Percentiles rank a stretch among this genome's conserved stretches.
phyloP scores from a whole-genome alignment of 2,113 vertebrate species.

The Heterotilapia buettikoferi region DNA sequence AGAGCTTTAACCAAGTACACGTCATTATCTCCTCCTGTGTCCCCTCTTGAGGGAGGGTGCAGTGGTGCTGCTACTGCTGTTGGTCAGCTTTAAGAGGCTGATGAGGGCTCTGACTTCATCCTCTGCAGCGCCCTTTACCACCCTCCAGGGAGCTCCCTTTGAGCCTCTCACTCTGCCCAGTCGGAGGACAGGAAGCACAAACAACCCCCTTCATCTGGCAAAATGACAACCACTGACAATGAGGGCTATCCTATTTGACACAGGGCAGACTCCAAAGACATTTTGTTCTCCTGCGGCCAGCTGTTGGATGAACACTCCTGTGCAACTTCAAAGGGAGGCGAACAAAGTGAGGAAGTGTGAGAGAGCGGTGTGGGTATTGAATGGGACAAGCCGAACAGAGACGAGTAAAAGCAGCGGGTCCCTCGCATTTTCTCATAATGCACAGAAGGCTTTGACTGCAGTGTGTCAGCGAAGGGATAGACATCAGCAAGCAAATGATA shows the following conservation, averaged over 20 bases:
- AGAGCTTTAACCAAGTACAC: background rate
- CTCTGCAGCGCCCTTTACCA: constrained; percentile 21
- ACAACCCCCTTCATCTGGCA: background rate
- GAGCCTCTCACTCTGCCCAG: constrained; percentile 4
- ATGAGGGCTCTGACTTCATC: background rate
- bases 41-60: background rate
- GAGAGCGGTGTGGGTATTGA: background rate
- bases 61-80: background rate
- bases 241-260: constrained; percentile 22
- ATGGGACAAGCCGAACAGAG: background rate
- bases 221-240: constrained; percentile 34
- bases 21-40: background rate
- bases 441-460: background rate
- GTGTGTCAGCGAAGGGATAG: background rate
- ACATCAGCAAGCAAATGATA: background rate
- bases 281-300: constrained; percentile 24
- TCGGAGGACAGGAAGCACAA: background rate
- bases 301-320: background rate
- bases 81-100: background rate
- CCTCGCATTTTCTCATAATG: constrained; percentile 7
- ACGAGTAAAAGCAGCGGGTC: background rate
- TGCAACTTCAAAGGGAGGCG: constrained; percentile 46
- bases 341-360: constrained; percentile 6
- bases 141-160: constrained; percentile 44
- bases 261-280: constrained; percentile 24